A percentile compares a stretch with the other conserved stretches of the same genome.
Conservation (phyloP, 2,888 invertebrate species). For the Eucriotettix oculatus region DNA sequence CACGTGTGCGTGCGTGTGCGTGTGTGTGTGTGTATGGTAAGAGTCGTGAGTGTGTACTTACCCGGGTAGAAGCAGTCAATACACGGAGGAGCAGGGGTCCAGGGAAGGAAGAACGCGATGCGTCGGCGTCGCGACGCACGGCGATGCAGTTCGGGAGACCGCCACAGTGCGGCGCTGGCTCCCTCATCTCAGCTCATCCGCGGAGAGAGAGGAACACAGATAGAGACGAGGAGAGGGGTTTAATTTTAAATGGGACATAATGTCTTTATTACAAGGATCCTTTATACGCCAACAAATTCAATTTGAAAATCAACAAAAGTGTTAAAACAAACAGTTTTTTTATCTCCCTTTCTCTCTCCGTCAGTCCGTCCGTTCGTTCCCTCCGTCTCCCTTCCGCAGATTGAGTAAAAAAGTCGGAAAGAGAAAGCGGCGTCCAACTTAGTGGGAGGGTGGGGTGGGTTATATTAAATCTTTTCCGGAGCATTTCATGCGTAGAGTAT, state of each 20-base stretch:
- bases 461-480: not conserved
- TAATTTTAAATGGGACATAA: conserved; percentile 1
- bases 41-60: too few species aligned
- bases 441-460: not conserved
- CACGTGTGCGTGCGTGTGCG: too few species aligned
- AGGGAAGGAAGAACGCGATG: too few species aligned
- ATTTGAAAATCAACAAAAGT: not conserved
- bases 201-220: not conserved
- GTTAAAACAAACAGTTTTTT: not conserved
- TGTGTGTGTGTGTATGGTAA: too few species aligned
- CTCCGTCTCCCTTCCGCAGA: not conserved
- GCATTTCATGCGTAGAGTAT: not conserved
- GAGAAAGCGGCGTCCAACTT: too few species aligned
- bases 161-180: not conserved
- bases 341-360: not conserved
- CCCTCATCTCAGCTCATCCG: not conserved
- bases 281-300: not conserved
- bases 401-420: too few species aligned
- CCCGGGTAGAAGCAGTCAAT: too few species aligned
- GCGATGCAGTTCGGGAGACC: not conserved
- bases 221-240: not conserved
- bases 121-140: not conserved
- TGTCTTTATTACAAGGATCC: conserved; percentile 1
- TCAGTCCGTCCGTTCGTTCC: not conserved
- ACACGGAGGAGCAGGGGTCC: too few species aligned